Evolutionary conservation across 2,888 invertebrate species (phyloP), one percentile per base, ranked within the genome.

Genomic region (Esperia sulphurella): DNA sequence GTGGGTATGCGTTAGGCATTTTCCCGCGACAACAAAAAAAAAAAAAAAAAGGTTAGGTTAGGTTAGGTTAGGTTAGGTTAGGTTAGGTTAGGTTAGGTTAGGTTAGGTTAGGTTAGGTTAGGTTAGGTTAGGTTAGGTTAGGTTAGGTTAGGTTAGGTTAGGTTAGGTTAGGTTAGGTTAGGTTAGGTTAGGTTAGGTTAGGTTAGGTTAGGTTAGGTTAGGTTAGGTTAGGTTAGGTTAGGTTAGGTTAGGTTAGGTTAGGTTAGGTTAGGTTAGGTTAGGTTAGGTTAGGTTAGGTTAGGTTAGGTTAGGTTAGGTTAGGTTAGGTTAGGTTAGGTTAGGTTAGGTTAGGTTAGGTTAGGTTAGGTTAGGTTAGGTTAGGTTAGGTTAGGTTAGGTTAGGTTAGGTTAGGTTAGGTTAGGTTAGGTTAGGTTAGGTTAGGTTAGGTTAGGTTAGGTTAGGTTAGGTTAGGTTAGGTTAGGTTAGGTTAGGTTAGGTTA

Each of bases 401-500:
- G 43, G 35, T 31, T 43, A 43, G 33, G 33, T 43, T 33, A 33
- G 33, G 33, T 31, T 14, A 14, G 43, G 33, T 35, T 39, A 50
- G 47, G 50, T 41, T 44, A 50, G 33, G 14, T 14, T 33, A 33
- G 14, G 13, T 44, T 41, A 50, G 47, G 46, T 39, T 51, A 46
- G 53, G 51, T 51, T 47, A 54, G 52, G 51, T 51, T 50, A 54
- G 52, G 51, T 52, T 52, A 52, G 51, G 51, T 49, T 48, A 54
- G 52, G 52, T 52, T 50, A 45, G 45, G 40, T 51, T 50, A 50
- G 54, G 54, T 51, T 54, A 51, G 50, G 48, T 52, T 52, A 52
- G 52, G 52, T 51, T 52, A 52, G 50, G 48, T 53, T 53, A 53
- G 51, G 52, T 53, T 54, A 54, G 53, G 52, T 53, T 53, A 50